These are phyloP conservation scores for Neopelma chrysocephalum DNA, from an alignment of 2,797 vertebrate species.

Conservation along the genomic window DNA sequence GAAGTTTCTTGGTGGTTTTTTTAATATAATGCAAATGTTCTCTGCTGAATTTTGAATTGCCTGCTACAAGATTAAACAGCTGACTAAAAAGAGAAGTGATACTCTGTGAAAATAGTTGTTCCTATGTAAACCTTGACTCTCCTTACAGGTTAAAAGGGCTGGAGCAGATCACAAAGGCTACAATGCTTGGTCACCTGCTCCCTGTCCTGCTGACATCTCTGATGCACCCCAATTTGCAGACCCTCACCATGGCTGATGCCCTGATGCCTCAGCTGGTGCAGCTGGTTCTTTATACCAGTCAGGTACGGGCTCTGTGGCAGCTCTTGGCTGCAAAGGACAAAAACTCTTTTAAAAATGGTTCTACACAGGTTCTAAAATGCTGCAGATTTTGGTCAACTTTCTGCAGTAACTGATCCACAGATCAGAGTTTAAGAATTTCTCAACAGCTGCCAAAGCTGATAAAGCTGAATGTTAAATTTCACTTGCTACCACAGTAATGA, in stretches of 20 bases:
- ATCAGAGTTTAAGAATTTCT: background rate
- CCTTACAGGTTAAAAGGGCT: slow-evolving; percentile 90
- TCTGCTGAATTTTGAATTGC: background rate
- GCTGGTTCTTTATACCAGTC: slow-evolving; percentile 96
- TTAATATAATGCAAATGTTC: background rate
- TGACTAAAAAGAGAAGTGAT: background rate
- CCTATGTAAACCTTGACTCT: slow-evolving; percentile 27
- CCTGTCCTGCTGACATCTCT: slow-evolving; percentile 94
- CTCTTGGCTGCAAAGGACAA: background rate
- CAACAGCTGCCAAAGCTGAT: background rate
- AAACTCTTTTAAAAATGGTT: background rate
- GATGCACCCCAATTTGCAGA: slow-evolving; percentile 98
- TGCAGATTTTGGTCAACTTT: background rate
- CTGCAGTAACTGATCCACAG: background rate
- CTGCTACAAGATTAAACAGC: background rate
- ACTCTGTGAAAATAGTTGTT: background rate
- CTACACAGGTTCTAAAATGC: background rate
- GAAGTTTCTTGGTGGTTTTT: background rate
- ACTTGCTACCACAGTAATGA: background rate
- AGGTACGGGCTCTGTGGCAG: slow-evolving; percentile 77
- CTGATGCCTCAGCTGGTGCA: slow-evolving; percentile 98
- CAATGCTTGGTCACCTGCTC: slow-evolving; percentile 95
- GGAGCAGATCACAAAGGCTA: slow-evolving; percentile 97
- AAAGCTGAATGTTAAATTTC: background rate
- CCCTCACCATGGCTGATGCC: slow-evolving; percentile 91